Base-by-base conservation (phyloP, 2,113 vertebrate species). In the Channa maculata region DNA sequence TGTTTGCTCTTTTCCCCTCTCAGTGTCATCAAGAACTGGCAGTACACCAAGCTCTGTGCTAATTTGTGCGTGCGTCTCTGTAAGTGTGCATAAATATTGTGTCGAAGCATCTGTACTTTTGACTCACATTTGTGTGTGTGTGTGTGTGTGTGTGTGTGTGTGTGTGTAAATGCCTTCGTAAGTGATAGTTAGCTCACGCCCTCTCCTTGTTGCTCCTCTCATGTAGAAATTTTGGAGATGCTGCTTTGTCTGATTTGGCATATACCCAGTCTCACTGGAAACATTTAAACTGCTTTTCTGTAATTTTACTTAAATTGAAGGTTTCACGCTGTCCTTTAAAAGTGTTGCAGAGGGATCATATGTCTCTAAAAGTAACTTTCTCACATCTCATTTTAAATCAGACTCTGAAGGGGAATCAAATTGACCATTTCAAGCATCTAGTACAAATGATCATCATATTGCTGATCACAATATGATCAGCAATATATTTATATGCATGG, bases 1-100 rank as follows among this genome's bases (percentile, higher is more conserved):
- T 78, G 73, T 77, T 49, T 41, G 48, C 39, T 14, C 46, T 48
- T 44, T 13, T 49, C 49, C 38, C 50, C 59, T 50, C 55, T 64
- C 54, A 12, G 65, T 73, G 53, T 49, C 86, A 75, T 65, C 8
- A 70, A 72, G 36, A 79, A 46, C 72, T 87, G 88, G 80, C 86
- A 71, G 39, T 50, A 15, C 77, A 73, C 73, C 76, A 84, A 74
- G 68, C 61, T 53, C 5, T 46, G 14, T 79, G 61, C 69, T 63
- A 12, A 37, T 59, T 8, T 70, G 39, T 43, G 67, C 38, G 65
- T 51, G 9, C 50, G 0, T 15, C 41, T 44, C 14, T 33, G 46
- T 36, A 13, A 1, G 12, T 53, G 57, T 65, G 37, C 24, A 24
- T 24, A 24, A 24, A 24, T 24, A 24, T 51, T 76, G 53, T 24